Conservation (phyloP, 2,888 invertebrate genomes). For the Pycnomerus fuliginosus region DNA sequence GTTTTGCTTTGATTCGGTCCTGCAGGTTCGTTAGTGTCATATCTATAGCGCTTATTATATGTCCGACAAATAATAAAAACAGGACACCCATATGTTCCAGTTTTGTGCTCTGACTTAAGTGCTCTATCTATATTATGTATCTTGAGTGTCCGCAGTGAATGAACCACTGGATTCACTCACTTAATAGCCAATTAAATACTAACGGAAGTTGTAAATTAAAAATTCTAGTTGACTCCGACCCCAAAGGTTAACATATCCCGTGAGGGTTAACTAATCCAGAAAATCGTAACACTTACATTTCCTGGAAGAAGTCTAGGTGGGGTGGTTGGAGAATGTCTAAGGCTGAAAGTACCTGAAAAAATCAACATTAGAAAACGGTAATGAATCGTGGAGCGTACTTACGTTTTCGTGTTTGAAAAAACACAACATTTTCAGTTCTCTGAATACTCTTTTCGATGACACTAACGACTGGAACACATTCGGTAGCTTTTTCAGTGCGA, state of each 20-base stretch:
- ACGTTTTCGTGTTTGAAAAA: conserved; percentile 99
- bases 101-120: not conserved
- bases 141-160: conserved; percentile 21
- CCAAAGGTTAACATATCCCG: conserved; percentile 22
- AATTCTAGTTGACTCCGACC: conserved; percentile 23
- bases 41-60: too few species aligned
- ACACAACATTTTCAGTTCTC: conserved; percentile 98
- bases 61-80: too few species aligned
- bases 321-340: conserved; percentile 98
- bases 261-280: conserved; percentile 13
- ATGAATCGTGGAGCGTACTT: conserved; percentile 54
- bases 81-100: too few species aligned
- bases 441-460: conserved; percentile 97
- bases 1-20: too few species aligned
- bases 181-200: conserved; percentile 36
- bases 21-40: too few species aligned
- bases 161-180: conserved; percentile 32
- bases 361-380: conserved; percentile 3
- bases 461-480: conserved; percentile 99
- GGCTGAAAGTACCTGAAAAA: conserved; percentile 90
- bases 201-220: conserved; percentile 41
- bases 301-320: conserved; percentile 98
- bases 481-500: conserved; percentile 99
- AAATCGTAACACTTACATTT: conserved; percentile 83
- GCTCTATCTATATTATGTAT: conserved; percentile 17